Percentiles rank a stretch among this genome's conserved stretches.
phyloP scores from a whole-genome alignment of 1,140 invertebrate species.

The Drosophila auraria region DNA sequence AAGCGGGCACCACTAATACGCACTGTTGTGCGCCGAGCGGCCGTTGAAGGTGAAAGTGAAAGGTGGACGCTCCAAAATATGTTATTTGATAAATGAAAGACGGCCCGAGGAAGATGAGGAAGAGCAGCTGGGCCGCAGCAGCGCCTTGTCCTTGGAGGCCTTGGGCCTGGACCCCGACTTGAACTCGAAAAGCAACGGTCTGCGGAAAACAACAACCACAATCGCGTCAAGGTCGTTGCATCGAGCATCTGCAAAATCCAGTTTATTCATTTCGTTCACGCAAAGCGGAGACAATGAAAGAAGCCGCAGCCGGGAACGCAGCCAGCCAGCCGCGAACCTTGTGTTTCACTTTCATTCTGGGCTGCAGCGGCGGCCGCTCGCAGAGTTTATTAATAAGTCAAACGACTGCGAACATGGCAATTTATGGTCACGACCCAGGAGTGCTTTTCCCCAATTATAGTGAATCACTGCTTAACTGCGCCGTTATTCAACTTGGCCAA shows the following conservation, averaged over 20 bases:
- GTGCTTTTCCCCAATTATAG: slow-evolving; percentile 1
- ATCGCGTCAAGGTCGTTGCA: slow-evolving; percentile 53
- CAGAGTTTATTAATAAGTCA: slow-evolving; percentile 17
- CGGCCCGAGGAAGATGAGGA: slow-evolving; percentile 5
- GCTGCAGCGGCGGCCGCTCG: background rate
- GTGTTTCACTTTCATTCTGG: slow-evolving; percentile 30
- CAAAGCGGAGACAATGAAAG: slow-evolving; percentile 42
- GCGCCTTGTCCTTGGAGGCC: slow-evolving; percentile 39
- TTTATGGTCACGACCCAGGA: slow-evolving; percentile 12
- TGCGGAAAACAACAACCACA: slow-evolving; percentile 35
- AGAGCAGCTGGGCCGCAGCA: slow-evolving; percentile 4
- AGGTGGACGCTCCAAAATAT: slow-evolving; percentile 49
- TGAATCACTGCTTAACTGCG: slow-evolving; percentile 1
- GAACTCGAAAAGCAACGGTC: slow-evolving; percentile 3
- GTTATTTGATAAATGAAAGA: slow-evolving; percentile 46
- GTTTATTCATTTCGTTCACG: slow-evolving; percentile 46
- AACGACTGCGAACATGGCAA: background rate
- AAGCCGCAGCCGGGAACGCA: background rate
- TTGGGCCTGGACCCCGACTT: slow-evolving; percentile 25
- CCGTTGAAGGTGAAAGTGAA: slow-evolving; percentile 58
- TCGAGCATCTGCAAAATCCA: slow-evolving; percentile 65
- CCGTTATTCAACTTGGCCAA: background rate
- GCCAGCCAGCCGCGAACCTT: slow-evolving; percentile 1
- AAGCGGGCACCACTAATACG: slow-evolving; percentile 27
- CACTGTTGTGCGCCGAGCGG: slow-evolving; percentile 1